Evolutionary conservation across 2,888 invertebrate genomes (phyloP), one percentile per base, ranked within the genome.

Genomic region (Dynastes hyllus): DNA sequence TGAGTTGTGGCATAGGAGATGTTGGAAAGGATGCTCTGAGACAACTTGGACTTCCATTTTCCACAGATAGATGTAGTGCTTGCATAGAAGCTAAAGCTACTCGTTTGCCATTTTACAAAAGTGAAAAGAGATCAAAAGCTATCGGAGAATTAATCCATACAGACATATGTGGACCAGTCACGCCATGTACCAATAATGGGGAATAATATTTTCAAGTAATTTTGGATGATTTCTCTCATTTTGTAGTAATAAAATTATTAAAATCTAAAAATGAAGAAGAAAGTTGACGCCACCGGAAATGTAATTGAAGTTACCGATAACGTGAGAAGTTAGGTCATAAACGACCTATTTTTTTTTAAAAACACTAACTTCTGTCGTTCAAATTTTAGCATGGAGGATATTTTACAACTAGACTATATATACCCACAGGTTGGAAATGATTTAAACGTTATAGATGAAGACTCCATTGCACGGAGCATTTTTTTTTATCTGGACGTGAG

Each of bases 191-290:
- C n/a, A 71, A 22, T 11, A 37, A 29, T 37, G 71, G 71, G n/a
- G 71, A 61, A 78, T 29, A 32, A 37, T 78, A 78, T 61, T 58
- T 78, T n/a, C 78, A 78, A 53, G 61, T 78, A 16, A 71, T 78
- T n/a, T 40, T 78, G 16, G 78, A 78, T 40, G 63, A 78, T 45
- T 78, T 37, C 40, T 78, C 71, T 13, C 78, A 78, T 50, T 78
- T 78, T 71, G 8, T 70, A 11, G 55, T 78, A 63, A 16, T 78
- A 13, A 71, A 78, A 29, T 9, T 78, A 63, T 40, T 71, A 11
- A 78, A 61, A 50, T 13, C 9, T 51, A 51, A 51, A 51, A 51
- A 51, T 16, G 13, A 77, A 77, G 16, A 66, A 29, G 32, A 50
- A 73, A 22, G 22, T 22, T 22, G 22, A 22, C 22, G 22, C 22